Evolutionary conservation across 2,797 vertebrate species (phyloP), one percentile per base, ranked within the genome.

Genomic region (Ibycter americanus): DNA sequence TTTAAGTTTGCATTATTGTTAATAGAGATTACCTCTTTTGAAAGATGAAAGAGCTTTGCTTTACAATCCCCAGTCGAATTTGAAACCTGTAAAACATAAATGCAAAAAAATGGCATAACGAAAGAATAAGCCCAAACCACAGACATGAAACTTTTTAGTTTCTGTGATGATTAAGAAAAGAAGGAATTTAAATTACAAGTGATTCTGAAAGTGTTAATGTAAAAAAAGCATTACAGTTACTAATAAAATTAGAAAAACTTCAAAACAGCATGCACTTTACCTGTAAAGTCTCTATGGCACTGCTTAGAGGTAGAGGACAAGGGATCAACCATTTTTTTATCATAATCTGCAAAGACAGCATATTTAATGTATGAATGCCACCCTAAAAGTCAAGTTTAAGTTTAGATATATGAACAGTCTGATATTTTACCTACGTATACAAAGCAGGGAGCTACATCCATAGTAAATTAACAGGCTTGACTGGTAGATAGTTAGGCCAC

Each of bases 241-340:
- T 52, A 87, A 73, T 80, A 89, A 87, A 93, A 96, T 84, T 42
- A 85, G 73, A 54, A 80, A n/a, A 80, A 90, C 59, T 90, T 88
- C 85, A 62, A 92, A 96, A 54, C 82, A 67, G 73, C 72, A 71
- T 9, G 63, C 15, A 66, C 40, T 74, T 97, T 98, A 98, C 98
- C 98, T 98, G 98, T 76, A 96, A 95, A 92, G 83, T 80, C 36
- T 94, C 93, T 18, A 94, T 49, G 4, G 98, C 97, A 44, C 95
- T 71, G 59, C 98, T 99, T 61, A 97, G 89, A 80, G 98, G 98
- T 49, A 99, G 97, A 22, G 99, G 99, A 94, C 99, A 99, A 61
- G 99, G 99, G 89, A 99, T 98, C 15, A 98, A 98, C 99, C 99
- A 99, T 83, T 99, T 99, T 97, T 99, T 99, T n/a, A 99, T 96